A percentile compares a stretch with the other conserved stretches of the same genome.
These are phyloP conservation scores for Griposia aprilina DNA, from an alignment of 2,888 invertebrate genomes.

Conservation along the genomic window DNA sequence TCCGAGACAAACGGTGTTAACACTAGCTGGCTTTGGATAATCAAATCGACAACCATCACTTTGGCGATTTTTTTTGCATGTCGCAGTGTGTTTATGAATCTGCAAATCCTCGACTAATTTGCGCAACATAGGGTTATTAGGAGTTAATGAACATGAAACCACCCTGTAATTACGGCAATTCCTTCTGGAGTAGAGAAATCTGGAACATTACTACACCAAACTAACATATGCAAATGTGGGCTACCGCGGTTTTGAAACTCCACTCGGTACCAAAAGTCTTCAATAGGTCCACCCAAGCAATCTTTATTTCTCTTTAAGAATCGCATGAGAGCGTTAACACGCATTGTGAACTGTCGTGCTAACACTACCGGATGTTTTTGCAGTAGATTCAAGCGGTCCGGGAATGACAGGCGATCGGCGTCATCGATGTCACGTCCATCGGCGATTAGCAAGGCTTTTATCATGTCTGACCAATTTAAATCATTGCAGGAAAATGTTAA, in stretches of 20 bases:
- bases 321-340: constrained; percentile 49
- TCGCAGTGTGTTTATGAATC: too few relatives aligned
- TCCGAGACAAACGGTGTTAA: too few relatives aligned
- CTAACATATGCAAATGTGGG: constrained; percentile 64
- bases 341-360: constrained; percentile 25
- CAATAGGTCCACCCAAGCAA: constrained; percentile 15
- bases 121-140: not conserved
- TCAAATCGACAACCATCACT: too few relatives aligned
- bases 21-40: too few relatives aligned
- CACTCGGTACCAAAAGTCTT: constrained; percentile 64
- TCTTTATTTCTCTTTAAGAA: not conserved
- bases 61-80: too few relatives aligned
- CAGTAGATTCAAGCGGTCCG: constrained; percentile 20
- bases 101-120: too few relatives aligned
- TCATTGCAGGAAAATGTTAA: too few relatives aligned
- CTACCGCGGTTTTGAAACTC: constrained; percentile 75
- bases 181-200: constrained; percentile 58
- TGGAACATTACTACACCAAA: constrained; percentile 66
- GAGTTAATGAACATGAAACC: constrained; percentile 64
- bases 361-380: constrained; percentile 40
- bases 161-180: constrained; percentile 58
- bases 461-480: too few relatives aligned
- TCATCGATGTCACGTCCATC: constrained; percentile 8
- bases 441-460: constrained; percentile 68
- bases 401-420: constrained; percentile 17